A percentile compares a stretch with the other conserved stretches of the same genome.
Conservation (phyloP, 2,797 vertebrate genomes). For the Xenops minutus region DNA sequence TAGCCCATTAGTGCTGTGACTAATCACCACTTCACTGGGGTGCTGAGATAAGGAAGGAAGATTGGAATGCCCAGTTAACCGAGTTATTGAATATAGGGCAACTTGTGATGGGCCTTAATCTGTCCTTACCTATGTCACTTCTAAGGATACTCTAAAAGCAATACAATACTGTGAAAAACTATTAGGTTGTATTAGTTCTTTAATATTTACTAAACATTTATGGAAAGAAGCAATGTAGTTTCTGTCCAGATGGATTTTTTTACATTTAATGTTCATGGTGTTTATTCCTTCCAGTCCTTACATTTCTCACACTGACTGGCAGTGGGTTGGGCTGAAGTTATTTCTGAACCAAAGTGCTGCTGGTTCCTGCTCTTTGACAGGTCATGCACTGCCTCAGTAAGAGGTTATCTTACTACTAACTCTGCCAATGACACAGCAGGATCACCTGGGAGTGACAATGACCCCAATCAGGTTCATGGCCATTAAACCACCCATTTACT, state of each 20-base stretch:
- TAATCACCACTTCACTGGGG: neutral
- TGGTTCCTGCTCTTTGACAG: neutral
- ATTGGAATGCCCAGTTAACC: neutral
- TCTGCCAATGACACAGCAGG: neutral
- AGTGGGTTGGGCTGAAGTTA: neutral
- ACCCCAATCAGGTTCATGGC: neutral
- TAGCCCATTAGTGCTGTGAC: neutral
- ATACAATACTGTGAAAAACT: neutral
- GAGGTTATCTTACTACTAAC: neutral
- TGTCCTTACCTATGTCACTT: fast-evolving
- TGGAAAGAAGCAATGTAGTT: neutral
- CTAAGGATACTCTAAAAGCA: neutral
- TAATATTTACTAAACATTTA: neutral
- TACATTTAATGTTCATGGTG: neutral
- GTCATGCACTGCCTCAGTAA: neutral
- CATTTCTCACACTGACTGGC: neutral
- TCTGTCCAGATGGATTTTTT: neutral
- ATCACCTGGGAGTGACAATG: neutral
- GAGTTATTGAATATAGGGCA: neutral
- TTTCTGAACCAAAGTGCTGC: neutral
- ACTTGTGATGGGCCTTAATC: fast-evolving
- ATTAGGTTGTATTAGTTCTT: neutral
- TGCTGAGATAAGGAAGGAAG: neutral
- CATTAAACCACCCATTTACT: neutral
- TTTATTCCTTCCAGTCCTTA: neutral